Percentiles rank a stretch among this genome's conserved stretches.
phyloP scores from a whole-genome alignment of 1,140 invertebrate species.

The Papilio xuthus region DNA sequence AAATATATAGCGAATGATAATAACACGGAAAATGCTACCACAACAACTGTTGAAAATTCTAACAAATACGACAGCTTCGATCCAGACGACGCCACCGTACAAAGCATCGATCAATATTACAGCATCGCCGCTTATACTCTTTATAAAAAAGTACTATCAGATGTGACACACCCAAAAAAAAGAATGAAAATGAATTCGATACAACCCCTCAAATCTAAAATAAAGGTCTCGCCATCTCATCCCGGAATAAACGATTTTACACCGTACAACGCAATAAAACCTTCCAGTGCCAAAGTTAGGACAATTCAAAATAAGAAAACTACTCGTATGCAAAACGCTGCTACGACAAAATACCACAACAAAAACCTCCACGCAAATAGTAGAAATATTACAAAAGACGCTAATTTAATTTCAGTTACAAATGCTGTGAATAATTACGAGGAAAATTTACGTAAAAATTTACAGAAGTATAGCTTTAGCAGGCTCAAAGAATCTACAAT shows the following conservation, averaged over 20 bases:
- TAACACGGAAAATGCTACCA: slow-evolving; percentile 49
- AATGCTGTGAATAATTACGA: slow-evolving; percentile 4
- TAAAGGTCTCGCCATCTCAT: background rate
- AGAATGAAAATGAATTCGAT: slow-evolving; percentile 19
- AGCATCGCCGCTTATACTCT: slow-evolving; percentile 4
- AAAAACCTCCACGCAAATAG: background rate
- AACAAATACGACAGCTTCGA: background rate
- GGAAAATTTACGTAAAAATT: slow-evolving; percentile 9
- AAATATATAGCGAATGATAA: background rate
- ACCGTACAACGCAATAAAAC: background rate
- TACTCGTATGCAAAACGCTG: background rate
- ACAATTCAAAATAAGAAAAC: slow-evolving; percentile 1
- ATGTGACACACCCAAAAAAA: background rate
- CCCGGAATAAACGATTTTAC: background rate
- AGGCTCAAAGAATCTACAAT: slow-evolving; percentile 24
- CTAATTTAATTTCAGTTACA: slow-evolving; percentile 8
- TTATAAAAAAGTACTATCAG: background rate
- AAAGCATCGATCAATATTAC: slow-evolving; percentile 7
- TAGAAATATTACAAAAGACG: background rate
- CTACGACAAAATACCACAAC: background rate
- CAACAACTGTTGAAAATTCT: background rate
- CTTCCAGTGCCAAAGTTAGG: background rate
- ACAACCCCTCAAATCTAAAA: background rate
- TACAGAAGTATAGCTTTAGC: background rate
- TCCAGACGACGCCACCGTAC: background rate